Conservation (phyloP, 2,797 vertebrate species). For the Fringilla coelebs region DNA sequence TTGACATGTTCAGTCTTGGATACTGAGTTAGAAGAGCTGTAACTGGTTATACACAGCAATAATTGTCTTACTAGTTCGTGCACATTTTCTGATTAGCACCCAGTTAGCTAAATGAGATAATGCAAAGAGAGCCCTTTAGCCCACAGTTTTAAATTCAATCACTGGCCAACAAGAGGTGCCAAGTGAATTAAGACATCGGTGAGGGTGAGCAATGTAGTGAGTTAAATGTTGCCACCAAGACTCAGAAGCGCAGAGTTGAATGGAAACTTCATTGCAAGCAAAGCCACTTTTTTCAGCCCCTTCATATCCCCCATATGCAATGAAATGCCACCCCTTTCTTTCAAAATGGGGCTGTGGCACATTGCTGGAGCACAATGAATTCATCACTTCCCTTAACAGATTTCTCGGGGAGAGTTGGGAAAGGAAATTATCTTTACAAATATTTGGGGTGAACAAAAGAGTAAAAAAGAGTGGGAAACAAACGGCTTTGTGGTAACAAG, state of each 20-base stretch:
- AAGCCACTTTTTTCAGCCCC: background rate
- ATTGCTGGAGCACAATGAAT: background rate
- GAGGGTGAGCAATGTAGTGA: background rate
- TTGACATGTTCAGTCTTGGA: background rate
- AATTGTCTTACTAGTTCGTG: background rate
- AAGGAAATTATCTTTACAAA: slow-evolving; percentile 35
- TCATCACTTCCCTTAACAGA: background rate
- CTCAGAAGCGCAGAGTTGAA: background rate
- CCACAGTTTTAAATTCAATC: background rate
- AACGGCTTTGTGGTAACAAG: background rate
- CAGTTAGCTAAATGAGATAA: background rate
- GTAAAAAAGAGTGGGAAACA: background rate
- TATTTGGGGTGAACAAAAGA: slow-evolving; percentile 6
- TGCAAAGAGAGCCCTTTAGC: background rate
- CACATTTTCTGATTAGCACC: background rate
- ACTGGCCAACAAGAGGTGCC: background rate
- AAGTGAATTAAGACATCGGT: background rate
- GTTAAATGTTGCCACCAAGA: background rate
- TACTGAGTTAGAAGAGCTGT: background rate
- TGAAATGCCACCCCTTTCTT: background rate
- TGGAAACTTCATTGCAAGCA: background rate
- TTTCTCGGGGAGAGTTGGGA: background rate
- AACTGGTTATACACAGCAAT: background rate
- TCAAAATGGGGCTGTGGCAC: background rate
- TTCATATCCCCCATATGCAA: background rate